Base-by-base conservation (phyloP, 1,140 invertebrate genomes). In the Orussus abietinus region DNA sequence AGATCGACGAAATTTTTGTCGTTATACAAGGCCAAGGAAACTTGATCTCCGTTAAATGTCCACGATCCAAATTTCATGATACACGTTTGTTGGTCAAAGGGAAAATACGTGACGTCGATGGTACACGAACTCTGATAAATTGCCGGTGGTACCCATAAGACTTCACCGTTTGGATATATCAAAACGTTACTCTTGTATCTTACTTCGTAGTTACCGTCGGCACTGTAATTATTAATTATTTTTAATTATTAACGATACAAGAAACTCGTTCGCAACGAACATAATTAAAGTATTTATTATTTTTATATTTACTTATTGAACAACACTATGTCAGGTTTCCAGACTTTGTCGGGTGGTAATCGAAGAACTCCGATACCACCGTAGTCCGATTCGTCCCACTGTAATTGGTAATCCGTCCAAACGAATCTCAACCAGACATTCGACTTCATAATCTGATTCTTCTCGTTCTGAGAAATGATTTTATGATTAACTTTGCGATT, bases 51-150 rank as follows among this genome's bases (percentile, higher is more conserved):
- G 57, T 96, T 95, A 69, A 96, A 98, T 0, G 96, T 99, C 96
- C 96, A 99, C 2, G 93, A 97, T 3, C 96, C 95, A 53, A 98
- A 98, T 72, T 98, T 98, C 93, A 99, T 96, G 45, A 97, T 91
- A 70, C 96, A 98, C 1, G 87, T 93, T 80, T 99, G 96, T 67
- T 96, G 92, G 72, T 98, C 96, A 72, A 98, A 98, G n/a, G 95
- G 95, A 69, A 97, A 98, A 68, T 96, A 98, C 31, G 90, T 94
- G 22, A 99, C 96, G 73, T 99, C 96, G 54, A 99, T 99, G 11
- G 92, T 96, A 72, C 97, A 99, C 26, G 95, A 97, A 72, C 92
- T 96, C 83, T 98, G 88, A 71, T 98, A 99, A 64, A 99, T 99
- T 25, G 96, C 95, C 13, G 96, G 96, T 0, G 96, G 96, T 15